Base-by-base conservation (phyloP, 2,888 invertebrate species). In the Petrolisthes manimaculis region DNA sequence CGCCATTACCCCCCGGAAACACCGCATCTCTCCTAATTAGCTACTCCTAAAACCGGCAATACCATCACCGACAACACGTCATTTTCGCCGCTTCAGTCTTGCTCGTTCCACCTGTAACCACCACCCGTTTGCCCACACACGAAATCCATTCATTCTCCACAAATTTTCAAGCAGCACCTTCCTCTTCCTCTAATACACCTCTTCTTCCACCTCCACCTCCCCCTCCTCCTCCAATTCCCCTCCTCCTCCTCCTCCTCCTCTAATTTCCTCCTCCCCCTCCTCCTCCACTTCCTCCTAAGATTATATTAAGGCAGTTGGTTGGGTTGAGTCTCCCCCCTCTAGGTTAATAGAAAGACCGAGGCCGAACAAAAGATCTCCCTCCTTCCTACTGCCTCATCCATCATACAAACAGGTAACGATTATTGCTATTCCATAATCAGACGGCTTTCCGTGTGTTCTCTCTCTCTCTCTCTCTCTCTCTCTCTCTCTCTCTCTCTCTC, bases 381-480 rank as follows among this genome's bases (percentile, higher is more conserved):
- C 67, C 67, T n/a, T 61, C 78, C 67, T 53, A 67, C 53, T 53
- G 51, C 37, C 78, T 79, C 84, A 54, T 80, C 69, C 24, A 69
- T 84, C 84, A 84, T 14, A 84, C 54, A 85, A 67, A 21, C 79
- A 84, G 80, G 85, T 85, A 71, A 80, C 78, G 54, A 71, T 79
- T 84, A 78, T 61, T 80, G 80, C 61, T 79, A 79, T 85, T 69
- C 85, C 85, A 80, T 67, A 71, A 79, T 85, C 51, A 71, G 12
- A 75, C 18, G 69, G 69, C 69, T 69, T 67, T 85, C 80, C 54
- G 83, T 37, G 12, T 18, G 37, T 74, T 1, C 55, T 14, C 9
- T 8, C 21, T 54, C 37, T 14, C 79, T 51, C n/a, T n/a, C 51
- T 12, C 74, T 51, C 54, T 54, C 71, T 37, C 55, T 5, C 18